Percentiles rank a stretch among this genome's conserved stretches.
Evolutionary conservation across 1,140 invertebrate species (phyloP).

Genomic region (Lordiphosa mommai): DNA sequence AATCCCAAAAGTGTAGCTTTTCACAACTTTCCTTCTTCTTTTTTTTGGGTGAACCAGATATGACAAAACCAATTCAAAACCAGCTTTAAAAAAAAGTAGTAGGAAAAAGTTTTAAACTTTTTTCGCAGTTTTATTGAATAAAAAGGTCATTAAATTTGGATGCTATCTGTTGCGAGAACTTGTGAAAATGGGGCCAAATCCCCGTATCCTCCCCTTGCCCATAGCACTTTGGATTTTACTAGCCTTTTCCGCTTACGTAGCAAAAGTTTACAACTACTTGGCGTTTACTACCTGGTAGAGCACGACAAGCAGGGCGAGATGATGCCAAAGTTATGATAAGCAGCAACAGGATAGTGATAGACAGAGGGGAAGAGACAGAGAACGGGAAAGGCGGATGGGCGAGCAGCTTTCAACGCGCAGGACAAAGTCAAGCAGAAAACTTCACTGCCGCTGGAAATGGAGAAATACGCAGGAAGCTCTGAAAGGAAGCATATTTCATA

Average conservation of each 20-base stretch:
- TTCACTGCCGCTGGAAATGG: conserved; percentile 39
- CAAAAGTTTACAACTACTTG: conserved; percentile 75
- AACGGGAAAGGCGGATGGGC: conserved; percentile 8
- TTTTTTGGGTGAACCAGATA: neutral
- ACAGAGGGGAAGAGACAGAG: conserved; percentile 1
- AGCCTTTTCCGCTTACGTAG: conserved; percentile 69
- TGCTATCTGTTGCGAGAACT: conserved; percentile 70
- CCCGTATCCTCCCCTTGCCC: neutral
- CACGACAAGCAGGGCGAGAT: neutral
- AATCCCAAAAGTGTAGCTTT: neutral
- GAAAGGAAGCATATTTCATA: conserved; percentile 75
- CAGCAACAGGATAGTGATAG: conserved; percentile 36
- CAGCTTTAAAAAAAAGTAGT: neutral
- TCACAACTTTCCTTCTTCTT: neutral
- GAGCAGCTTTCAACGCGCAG: conserved; percentile 42
- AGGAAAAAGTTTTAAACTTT: conserved; percentile 23
- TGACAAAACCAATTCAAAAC: conserved; percentile 12
- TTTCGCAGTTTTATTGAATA: conserved; percentile 71
- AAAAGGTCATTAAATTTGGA: conserved; percentile 77
- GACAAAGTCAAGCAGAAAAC: conserved; percentile 76
- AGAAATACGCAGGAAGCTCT: conserved; percentile 46
- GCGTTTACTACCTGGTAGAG: conserved; percentile 60
- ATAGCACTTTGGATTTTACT: conserved; percentile 48
- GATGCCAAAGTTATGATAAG: conserved; percentile 76
- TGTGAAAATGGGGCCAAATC: conserved; percentile 57